phyloP scores from a whole-genome alignment of 92 coral and sea anemone species.

The Epizoanthus rinbou region DNA sequence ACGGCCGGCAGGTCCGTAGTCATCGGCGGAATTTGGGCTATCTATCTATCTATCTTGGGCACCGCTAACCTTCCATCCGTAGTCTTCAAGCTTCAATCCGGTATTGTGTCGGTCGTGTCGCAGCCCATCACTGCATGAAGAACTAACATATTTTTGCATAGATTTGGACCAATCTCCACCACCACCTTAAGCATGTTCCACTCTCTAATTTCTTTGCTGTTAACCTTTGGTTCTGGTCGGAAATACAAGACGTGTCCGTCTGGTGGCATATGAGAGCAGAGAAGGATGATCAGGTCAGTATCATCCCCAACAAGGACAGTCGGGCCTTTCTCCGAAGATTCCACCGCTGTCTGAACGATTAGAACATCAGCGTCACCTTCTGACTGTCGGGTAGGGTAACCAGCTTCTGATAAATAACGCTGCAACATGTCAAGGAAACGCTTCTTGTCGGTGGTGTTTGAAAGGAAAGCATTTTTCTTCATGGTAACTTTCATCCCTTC shows the following conservation, averaged over 20 bases:
- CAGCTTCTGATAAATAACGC: conserved; percentile 33
- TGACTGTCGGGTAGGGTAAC: conserved; percentile 18
- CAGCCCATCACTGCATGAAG: conserved; percentile 32
- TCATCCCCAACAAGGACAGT: conserved; percentile 41
- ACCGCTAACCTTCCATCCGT: conserved; percentile 17
- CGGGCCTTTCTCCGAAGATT: background rate
- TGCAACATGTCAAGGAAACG: conserved; percentile 23
- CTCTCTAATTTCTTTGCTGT: conserved; percentile 14
- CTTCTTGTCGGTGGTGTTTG: conserved; percentile 38
- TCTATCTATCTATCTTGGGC: too few species aligned
- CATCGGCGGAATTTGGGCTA: background rate
- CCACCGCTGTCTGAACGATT: conserved; percentile 33
- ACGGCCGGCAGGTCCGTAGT: conserved; percentile 52
- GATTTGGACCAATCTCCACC: conserved; percentile 8
- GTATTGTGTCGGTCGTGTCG: conserved; percentile 37
- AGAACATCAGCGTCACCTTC: conserved; percentile 39
- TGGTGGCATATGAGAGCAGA: conserved; percentile 36
- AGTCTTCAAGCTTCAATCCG: conserved; percentile 21
- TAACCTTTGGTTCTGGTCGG: conserved; percentile 27
- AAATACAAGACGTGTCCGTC: conserved; percentile 34
- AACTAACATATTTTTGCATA: conserved; percentile 30
- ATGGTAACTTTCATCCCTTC: conserved; percentile 39
- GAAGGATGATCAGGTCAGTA: conserved; percentile 34
- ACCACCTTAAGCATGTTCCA: conserved; percentile 27
- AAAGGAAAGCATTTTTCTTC: conserved; percentile 41